Conservation (phyloP, 2,113 vertebrate species). For the Phylloscopus trochiloides region DNA sequence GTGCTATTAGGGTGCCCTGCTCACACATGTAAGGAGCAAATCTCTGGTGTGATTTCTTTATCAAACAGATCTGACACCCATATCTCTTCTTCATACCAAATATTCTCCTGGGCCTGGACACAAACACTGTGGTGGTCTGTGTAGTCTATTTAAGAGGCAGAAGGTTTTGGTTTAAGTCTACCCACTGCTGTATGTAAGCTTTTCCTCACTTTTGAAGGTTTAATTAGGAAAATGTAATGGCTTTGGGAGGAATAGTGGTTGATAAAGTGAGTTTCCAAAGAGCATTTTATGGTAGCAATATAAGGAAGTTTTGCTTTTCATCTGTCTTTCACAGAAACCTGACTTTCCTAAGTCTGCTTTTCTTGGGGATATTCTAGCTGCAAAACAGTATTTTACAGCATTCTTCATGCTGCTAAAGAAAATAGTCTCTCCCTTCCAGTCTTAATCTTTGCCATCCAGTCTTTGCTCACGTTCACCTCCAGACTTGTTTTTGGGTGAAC, state of each 20-base stretch:
- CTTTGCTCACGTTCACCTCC: neutral
- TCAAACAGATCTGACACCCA: neutral
- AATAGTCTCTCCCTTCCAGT: neutral
- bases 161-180: neutral
- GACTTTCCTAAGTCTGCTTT: neutral
- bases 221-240: neutral
- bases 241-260: neutral
- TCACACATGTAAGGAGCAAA: neutral
- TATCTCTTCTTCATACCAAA: neutral
- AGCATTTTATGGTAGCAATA: neutral
- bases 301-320: neutral
- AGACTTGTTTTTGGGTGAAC: neutral
- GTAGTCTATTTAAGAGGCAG: neutral
- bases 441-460: neutral
- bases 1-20: neutral
- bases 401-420: neutral
- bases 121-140: neutral
- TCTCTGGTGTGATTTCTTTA: neutral
- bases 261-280: neutral
- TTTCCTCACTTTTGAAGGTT: neutral
- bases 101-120: neutral
- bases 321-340: slow-evolving; percentile 3
- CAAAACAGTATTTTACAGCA: neutral
- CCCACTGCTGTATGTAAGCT: neutral
- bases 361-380: neutral